Evolutionary conservation across 2,888 invertebrate species (phyloP).

Genomic region (Cremastinae sp.): DNA sequence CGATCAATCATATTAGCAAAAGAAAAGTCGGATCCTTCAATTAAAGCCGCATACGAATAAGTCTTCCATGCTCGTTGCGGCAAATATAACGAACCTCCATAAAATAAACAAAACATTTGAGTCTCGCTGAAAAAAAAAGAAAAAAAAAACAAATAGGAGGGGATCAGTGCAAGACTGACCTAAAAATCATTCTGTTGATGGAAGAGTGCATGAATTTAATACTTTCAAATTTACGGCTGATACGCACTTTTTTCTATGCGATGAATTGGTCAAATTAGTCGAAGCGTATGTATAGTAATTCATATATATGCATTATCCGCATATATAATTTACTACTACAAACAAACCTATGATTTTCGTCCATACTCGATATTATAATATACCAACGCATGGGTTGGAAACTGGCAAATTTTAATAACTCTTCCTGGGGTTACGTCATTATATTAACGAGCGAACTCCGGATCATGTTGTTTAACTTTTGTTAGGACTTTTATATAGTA

Average conservation of each 20-base stretch:
- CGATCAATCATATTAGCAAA: constrained; percentile 4
- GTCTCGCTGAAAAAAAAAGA: constrained; percentile 15
- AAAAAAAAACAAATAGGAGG: constrained; percentile 68
- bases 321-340: constrained; percentile 34
- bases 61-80: constrained; percentile 50
- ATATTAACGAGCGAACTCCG: constrained; percentile 69
- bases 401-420: constrained; percentile 53
- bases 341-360: constrained; percentile 37
- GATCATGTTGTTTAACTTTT: constrained; percentile 71
- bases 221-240: constrained; percentile 61
- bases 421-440: constrained; percentile 69
- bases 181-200: constrained; percentile 67
- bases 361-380: constrained; percentile 47
- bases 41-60: constrained; percentile 52
- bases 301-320: constrained; percentile 31
- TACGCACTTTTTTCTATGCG: constrained; percentile 37
- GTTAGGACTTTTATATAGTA: constrained; percentile 70
- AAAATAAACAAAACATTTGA: constrained; percentile 1
- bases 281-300: constrained; percentile 17
- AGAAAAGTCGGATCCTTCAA: constrained; percentile 38
- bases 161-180: constrained; percentile 75
- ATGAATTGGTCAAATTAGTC: constrained; percentile 43
- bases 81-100: constrained; percentile 76
- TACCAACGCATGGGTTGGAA: constrained; percentile 53
- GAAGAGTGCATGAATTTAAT: constrained; percentile 67